Conservation (phyloP, 1,140 invertebrate genomes). For the Globodera rostochiensis region DNA sequence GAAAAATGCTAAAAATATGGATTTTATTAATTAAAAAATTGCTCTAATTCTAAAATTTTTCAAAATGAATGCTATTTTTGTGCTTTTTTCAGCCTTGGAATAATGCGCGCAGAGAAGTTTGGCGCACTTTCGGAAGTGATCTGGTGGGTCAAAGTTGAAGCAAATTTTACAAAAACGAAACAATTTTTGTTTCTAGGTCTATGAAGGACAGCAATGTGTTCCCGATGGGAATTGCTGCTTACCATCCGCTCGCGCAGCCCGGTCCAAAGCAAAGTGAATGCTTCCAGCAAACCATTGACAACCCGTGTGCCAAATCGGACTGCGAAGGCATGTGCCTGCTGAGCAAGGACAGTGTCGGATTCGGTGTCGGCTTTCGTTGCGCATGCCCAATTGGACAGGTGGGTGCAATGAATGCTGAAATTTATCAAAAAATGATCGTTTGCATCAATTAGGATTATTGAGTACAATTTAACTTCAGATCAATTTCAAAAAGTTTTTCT, state of each 20-base stretch:
- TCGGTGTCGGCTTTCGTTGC: slow-evolving; percentile 84
- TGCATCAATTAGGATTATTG: too few species aligned
- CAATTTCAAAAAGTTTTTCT: too few species aligned
- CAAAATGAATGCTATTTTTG: too few species aligned
- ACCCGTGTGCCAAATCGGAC: slow-evolving; percentile 88
- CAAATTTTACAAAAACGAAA: slow-evolving; percentile 6
- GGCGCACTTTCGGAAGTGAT: slow-evolving; percentile 55
- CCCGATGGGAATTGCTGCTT: slow-evolving; percentile 64
- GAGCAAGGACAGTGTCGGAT: slow-evolving; percentile 76
- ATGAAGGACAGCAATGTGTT: slow-evolving; percentile 65
- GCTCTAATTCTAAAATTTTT: too few species aligned
- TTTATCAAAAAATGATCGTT: too few species aligned
- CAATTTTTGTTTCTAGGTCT: slow-evolving; percentile 26
- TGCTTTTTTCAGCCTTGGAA: slow-evolving; percentile 73
- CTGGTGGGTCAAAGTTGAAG: slow-evolving; percentile 39
- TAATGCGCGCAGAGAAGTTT: slow-evolving; percentile 88
- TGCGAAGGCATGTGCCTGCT: slow-evolving; percentile 95
- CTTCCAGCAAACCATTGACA: slow-evolving; percentile 67
- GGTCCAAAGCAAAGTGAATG: slow-evolving; percentile 60
- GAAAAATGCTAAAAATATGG: too few species aligned
- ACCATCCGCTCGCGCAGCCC: slow-evolving; percentile 62
- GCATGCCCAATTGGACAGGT: slow-evolving; percentile 83
- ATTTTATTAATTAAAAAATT: too few species aligned
- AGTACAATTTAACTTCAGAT: too few species aligned
- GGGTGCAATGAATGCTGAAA: not conserved